phyloP scores from a whole-genome alignment of 2,888 invertebrate genomes.

The Eupithecia centaureata region DNA sequence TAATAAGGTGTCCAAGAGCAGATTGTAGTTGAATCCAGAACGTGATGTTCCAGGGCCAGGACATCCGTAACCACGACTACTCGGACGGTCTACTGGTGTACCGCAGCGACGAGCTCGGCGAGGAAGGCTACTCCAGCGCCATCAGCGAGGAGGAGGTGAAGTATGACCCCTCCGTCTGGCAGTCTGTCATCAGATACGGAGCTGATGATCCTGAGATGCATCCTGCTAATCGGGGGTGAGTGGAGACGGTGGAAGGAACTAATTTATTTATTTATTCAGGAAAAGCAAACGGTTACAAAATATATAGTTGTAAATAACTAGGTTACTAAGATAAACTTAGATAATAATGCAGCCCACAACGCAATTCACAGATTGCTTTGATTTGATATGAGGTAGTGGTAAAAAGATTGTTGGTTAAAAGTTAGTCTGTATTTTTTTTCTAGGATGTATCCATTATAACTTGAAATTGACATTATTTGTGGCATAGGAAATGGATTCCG shows the following conservation, averaged over 20 bases:
- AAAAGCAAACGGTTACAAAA: no score
- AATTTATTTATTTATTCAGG: no score
- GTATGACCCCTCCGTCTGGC: constrained; percentile 88
- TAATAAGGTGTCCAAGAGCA: constrained; percentile 3
- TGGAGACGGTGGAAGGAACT: background rate
- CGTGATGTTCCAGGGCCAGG: constrained; percentile 53
- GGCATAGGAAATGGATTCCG: no score
- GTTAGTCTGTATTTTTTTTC: background rate
- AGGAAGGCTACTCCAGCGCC: constrained; percentile 89
- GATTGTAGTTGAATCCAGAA: constrained; percentile 17
- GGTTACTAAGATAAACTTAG: no score
- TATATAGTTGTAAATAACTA: no score
- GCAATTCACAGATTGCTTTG: no score
- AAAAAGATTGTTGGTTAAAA: no score
- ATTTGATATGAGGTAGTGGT: no score
- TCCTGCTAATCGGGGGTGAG: constrained; percentile 84
- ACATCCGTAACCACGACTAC: constrained; percentile 74
- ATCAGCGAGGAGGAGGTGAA: constrained; percentile 90
- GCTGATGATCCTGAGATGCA: constrained; percentile 78
- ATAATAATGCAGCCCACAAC: no score
- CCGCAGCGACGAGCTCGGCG: constrained; percentile 71
- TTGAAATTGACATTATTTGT: constrained; percentile 5
- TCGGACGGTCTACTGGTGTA: constrained; percentile 84
- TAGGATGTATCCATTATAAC: background rate
- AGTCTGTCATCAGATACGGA: constrained; percentile 86